phyloP scores from a whole-genome alignment of 2,888 invertebrate species.

The Machimus atricapillus region DNA sequence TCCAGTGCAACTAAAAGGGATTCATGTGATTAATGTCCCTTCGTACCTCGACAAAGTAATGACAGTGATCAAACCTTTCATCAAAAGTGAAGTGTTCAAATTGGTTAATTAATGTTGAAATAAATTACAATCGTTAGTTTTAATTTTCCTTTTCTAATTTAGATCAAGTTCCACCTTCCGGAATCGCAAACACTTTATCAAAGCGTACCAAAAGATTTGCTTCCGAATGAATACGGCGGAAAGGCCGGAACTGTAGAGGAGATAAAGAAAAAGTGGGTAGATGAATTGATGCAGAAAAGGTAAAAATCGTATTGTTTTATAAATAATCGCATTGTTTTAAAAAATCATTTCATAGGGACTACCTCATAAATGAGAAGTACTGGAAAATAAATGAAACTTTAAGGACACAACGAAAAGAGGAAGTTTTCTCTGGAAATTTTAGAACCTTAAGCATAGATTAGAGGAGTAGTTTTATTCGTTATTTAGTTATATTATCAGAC shows the following conservation, averaged over 20 bases:
- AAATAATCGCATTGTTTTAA: not conserved
- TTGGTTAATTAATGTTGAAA: slow-evolving; percentile 64
- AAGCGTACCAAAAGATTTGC: slow-evolving; percentile 69
- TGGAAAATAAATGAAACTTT: slow-evolving; percentile 63
- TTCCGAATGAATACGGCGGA: slow-evolving; percentile 76
- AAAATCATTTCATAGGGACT: slow-evolving; percentile 62
- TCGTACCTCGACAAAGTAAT: slow-evolving; percentile 71
- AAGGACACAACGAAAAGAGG: not conserved
- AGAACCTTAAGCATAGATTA: slow-evolving; percentile 11
- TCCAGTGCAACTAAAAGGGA: slow-evolving; percentile 71
- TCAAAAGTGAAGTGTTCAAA: slow-evolving; percentile 71
- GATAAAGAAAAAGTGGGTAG: slow-evolving; percentile 70
- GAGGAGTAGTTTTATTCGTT: not conserved
- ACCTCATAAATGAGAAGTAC: slow-evolving; percentile 65
- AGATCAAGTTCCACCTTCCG: slow-evolving; percentile 76
- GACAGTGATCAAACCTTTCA: slow-evolving; percentile 70
- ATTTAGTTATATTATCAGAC: not conserved
- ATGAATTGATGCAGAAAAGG: slow-evolving; percentile 68
- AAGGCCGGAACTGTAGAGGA: slow-evolving; percentile 68
- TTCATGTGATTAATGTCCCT: slow-evolving; percentile 73
- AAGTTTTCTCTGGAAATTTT: not conserved
- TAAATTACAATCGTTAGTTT: not conserved
- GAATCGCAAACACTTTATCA: slow-evolving; percentile 71
- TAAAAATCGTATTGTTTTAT: slow-evolving; percentile 54
- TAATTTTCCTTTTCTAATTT: slow-evolving; percentile 46